These are phyloP conservation scores for Limosa lapponica DNA, from an alignment of 2,797 vertebrate species.

Conservation along the genomic window DNA sequence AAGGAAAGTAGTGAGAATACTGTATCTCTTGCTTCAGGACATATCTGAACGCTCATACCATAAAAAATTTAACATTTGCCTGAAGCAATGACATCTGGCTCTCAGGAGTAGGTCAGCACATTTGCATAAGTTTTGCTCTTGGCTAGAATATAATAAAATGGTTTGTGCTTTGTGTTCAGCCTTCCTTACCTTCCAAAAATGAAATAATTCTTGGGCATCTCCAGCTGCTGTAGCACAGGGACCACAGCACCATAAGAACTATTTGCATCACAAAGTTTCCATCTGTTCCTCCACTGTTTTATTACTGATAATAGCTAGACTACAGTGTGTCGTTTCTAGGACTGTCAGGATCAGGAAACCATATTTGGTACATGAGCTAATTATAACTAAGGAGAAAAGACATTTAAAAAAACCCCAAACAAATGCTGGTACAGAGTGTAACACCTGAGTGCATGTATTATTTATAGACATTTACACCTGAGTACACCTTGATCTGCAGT, in stretches of 20 bases:
- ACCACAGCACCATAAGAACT: background rate
- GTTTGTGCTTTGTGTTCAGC: slow-evolving; percentile 47
- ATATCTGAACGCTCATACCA: slow-evolving; percentile 40
- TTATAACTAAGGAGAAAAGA: background rate
- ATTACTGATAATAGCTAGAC: background rate
- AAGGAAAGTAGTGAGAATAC: slow-evolving; percentile 28
- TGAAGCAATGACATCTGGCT: slow-evolving; percentile 64
- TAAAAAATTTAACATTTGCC: slow-evolving; percentile 65
- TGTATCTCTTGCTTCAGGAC: slow-evolving; percentile 39
- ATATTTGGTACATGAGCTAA: background rate
- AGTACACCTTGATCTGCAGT: background rate
- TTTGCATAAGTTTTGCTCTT: slow-evolving; percentile 64
- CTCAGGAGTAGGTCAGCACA: slow-evolving; percentile 61
- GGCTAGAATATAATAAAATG: slow-evolving; percentile 47
- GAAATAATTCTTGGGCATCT: slow-evolving; percentile 21
- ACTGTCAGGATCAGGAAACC: background rate
- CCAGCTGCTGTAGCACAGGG: slow-evolving; percentile 16
- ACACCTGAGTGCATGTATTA: background rate
- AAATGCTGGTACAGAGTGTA: background rate
- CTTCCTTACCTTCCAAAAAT: slow-evolving; percentile 13
- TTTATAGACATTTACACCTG: background rate
- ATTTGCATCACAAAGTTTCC: background rate
- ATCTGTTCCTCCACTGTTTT: slow-evolving; percentile 19
- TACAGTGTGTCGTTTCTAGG: background rate
- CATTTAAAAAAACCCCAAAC: background rate